Evolutionary conservation across 2,113 vertebrate species (phyloP).

Genomic region (Ploceus nigricollis): DNA sequence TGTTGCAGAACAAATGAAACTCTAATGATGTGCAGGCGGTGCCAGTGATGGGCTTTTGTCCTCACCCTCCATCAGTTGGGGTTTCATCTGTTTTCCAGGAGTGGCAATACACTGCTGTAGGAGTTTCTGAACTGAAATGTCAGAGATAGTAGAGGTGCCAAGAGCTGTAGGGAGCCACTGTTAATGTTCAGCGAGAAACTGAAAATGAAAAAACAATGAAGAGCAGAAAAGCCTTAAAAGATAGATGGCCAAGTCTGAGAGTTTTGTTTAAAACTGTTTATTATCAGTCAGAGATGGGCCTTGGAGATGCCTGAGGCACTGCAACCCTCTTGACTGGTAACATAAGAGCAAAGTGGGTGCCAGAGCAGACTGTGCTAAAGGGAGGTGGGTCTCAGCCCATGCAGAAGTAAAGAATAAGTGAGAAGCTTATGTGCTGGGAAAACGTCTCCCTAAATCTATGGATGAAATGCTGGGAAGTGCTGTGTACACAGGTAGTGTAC

Average conservation of each 20-base stretch:
- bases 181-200: not conserved
- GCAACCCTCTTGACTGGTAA: not conserved
- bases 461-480: not conserved
- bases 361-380: not conserved
- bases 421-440: not conserved
- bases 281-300: not conserved
- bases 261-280: not conserved
- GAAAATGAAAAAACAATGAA: not conserved
- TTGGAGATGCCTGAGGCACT: not conserved
- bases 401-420: not conserved
- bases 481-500: not conserved
- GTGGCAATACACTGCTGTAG: not conserved
- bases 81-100: not conserved
- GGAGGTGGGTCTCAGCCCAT: not conserved
- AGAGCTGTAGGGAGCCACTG: not conserved
- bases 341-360: not conserved
- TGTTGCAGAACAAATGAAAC: not conserved
- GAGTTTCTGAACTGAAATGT: not conserved
- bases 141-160: not conserved
- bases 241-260: not conserved
- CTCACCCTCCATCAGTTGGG: not conserved
- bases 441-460: rapidly evolving
- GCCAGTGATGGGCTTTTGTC: not conserved
- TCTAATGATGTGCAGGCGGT: not conserved
- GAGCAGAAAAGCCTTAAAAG: not conserved